phyloP scores from a whole-genome alignment of 2,888 invertebrate species.

The Antheraea assamensis region DNA sequence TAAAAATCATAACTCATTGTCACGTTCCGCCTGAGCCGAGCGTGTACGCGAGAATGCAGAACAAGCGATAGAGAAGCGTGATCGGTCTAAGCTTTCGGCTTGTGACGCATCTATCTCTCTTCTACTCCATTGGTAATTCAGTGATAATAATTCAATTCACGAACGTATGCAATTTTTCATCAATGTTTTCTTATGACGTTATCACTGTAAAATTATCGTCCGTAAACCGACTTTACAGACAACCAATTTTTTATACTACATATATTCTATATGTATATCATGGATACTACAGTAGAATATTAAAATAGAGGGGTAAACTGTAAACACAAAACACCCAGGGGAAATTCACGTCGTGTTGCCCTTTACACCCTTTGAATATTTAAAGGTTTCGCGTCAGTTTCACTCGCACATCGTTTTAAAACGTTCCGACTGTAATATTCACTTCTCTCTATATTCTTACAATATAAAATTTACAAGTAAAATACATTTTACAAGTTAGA shows the following conservation, averaged over 20 bases:
- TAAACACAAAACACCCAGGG: conserved; percentile 58
- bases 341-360: conserved; percentile 75
- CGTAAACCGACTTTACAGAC: no score
- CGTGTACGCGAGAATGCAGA: no score
- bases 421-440: not conserved
- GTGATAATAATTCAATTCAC: no score
- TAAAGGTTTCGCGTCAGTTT: conserved; percentile 60
- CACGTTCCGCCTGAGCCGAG: no score
- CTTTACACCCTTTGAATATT: conserved; percentile 81
- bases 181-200: no score
- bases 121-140: no score
- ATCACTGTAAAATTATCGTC: no score
- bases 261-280: not conserved
- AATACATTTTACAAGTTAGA: not conserved
- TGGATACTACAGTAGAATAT: conserved; percentile 29
- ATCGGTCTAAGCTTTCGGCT: no score
- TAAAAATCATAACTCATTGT: no score
- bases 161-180: no score
- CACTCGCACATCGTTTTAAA: conserved; percentile 33
- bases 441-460: not conserved
- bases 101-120: no score
- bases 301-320: conserved; percentile 38
- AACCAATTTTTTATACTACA: not conserved
- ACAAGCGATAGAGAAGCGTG: no score
- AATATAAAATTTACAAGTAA: not conserved